phyloP scores from a whole-genome alignment of 2,113 vertebrate species.

The Phoxinus phoxinus region DNA sequence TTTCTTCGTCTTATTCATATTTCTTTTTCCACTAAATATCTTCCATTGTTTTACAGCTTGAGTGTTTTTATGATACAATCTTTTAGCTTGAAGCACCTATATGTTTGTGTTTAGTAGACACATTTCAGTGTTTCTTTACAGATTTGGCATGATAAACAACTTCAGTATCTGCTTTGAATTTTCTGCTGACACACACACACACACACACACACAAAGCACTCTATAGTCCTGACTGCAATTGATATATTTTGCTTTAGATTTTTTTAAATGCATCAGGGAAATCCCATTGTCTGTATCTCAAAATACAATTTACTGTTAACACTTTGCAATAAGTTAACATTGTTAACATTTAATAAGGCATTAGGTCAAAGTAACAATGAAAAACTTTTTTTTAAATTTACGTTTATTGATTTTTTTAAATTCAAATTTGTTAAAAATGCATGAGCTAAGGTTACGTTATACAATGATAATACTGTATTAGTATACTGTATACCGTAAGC shows the following conservation, averaged over 20 bases:
- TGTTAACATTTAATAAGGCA: background rate
- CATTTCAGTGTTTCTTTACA: background rate
- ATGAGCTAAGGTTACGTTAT: background rate
- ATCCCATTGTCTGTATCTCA: background rate
- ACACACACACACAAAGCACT: background rate
- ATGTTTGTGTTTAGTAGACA: background rate
- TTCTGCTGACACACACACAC: background rate
- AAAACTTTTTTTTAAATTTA: background rate
- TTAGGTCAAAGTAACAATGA: background rate
- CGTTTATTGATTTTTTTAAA: background rate
- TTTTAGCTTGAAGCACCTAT: background rate
- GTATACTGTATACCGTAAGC: background rate
- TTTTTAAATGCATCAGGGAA: background rate
- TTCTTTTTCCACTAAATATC: background rate
- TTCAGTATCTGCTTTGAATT: background rate
- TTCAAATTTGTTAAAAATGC: background rate
- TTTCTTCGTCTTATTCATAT: background rate
- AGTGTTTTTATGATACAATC: background rate
- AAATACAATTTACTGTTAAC: background rate
- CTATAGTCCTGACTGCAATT: background rate
- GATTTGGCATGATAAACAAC: background rate
- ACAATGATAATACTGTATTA: background rate
- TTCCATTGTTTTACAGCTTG: background rate
- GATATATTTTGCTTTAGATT: background rate
- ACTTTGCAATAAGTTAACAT: background rate